Base-by-base conservation (phyloP, 2,797 vertebrate genomes). In the Euphonia xanthogaster region DNA sequence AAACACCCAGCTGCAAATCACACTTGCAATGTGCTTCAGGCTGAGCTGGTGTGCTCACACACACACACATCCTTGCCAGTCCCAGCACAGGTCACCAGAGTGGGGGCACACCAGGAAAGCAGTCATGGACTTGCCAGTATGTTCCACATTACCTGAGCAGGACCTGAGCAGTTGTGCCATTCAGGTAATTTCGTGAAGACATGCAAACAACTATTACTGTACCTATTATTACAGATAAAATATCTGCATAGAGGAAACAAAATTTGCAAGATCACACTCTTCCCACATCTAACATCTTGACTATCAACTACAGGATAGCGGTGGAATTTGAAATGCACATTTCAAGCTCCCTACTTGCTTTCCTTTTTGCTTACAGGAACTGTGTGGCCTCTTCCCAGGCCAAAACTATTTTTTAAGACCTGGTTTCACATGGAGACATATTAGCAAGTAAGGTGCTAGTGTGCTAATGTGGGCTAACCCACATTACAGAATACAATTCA, bases 1-100 rank as follows among this genome's bases (percentile, higher is more conserved):
- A 57, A 62, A 66, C 2, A 21, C 13, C 21, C 35, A 66, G 31
- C 25, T 62, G 39, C 44, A 55, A 65, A 54, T 85, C 19, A 47
- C 17, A 42, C 30, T 71, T 0, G 1, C 31, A 22, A 2, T 2
- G n/a, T 1, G 7, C 48, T 86, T 55, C 57, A 76, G 1, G 33
- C 35, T 39, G n/a, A 77, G 40, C 58, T 7, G 6, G 42, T 2
- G 23, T 19, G 8, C 24, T 60, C 58, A 37, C 40, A 40, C 16
- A 40, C 66, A 79, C 4, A 6, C 0, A 0, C 28, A 27, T 10
- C 40, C 79, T 55, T 18, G 28, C 63, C 37, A 62, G 33, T 7
- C 33, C 50, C 31, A 24, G 39, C 27, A 84, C 28, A 60, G 51
- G 39, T 30, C 48, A 51, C 40, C 1, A 1, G n/a, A 55, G 21